These are phyloP conservation scores for Drosophila melanica DNA, from an alignment of 1,140 invertebrate species.

Conservation along the genomic window DNA sequence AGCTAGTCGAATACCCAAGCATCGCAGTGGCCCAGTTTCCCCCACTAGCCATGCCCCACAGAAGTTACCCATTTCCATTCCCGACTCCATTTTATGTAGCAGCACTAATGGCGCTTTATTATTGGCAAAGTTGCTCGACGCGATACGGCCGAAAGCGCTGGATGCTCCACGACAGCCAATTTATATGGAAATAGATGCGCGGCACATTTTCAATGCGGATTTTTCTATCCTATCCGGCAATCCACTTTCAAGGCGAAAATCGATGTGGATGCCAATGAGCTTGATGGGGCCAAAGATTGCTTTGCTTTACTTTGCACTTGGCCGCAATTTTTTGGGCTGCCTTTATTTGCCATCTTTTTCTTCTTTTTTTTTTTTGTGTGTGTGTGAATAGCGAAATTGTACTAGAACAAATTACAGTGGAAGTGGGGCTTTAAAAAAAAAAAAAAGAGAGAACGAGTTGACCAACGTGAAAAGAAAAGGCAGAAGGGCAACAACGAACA, in stretches of 20 bases:
- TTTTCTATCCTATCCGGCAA: conserved; percentile 42
- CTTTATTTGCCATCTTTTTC: conserved; percentile 18
- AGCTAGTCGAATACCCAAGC: background rate
- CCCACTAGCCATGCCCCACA: background rate
- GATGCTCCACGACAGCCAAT: conserved; percentile 67
- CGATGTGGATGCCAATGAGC: conserved; percentile 41
- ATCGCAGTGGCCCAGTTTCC: background rate
- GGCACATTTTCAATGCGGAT: conserved; percentile 76
- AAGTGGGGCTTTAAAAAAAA: conserved; percentile 13
- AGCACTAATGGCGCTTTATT: conserved; percentile 81
- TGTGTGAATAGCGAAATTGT: conserved; percentile 24
- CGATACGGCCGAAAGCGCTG: conserved; percentile 42
- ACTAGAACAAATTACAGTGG: conserved; percentile 66
- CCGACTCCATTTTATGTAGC: conserved; percentile 68
- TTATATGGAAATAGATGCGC: conserved; percentile 81
- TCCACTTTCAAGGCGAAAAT: conserved; percentile 54
- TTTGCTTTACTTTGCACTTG: conserved; percentile 50
- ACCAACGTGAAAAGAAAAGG: conserved; percentile 8
- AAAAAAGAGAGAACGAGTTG: conserved; percentile 13
- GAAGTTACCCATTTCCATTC: conserved; percentile 26
- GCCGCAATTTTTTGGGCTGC: conserved; percentile 26
- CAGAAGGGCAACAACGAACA: background rate
- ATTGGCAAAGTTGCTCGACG: conserved; percentile 71
- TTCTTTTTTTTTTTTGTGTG: conserved; percentile 1
- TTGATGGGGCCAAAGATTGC: conserved; percentile 52